Evolutionary conservation across 2,113 vertebrate species (phyloP).

Genomic region (Capreolus pygargus): DNA sequence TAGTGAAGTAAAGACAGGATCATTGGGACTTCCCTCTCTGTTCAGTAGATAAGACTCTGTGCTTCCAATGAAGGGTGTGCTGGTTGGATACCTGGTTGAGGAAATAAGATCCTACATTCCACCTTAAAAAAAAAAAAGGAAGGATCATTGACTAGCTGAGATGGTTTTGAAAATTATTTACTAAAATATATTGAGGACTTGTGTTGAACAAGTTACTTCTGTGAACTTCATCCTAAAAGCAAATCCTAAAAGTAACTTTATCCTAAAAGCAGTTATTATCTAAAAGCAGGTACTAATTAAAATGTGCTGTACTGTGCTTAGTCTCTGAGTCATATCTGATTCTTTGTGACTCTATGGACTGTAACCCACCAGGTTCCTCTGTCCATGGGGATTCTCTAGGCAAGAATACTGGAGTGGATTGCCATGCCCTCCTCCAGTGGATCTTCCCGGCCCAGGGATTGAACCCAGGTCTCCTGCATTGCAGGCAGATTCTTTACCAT

Average conservation of each 20-base stretch:
- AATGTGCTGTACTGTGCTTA: neutral
- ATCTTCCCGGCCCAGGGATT: neutral
- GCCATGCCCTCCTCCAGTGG: neutral
- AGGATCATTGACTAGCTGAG: neutral
- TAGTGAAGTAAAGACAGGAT: neutral
- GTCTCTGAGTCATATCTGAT: neutral
- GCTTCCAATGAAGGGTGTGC: neutral
- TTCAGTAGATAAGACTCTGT: neutral
- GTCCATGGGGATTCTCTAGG: neutral
- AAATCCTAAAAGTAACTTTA: neutral
- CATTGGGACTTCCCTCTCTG: neutral
- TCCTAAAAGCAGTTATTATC: neutral
- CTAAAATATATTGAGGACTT: neutral
- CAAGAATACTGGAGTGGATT: neutral
- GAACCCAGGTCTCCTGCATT: neutral
- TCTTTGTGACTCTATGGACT: neutral
- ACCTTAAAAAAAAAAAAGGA: neutral
- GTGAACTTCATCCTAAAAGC: constrained; percentile 7
- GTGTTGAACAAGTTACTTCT: neutral
- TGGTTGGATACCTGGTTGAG: neutral
- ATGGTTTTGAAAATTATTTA: constrained; percentile 9
- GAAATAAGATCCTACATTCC: neutral
- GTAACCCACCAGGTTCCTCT: neutral
- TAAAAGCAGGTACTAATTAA: neutral
- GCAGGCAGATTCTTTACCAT: neutral